Base-by-base conservation (phyloP, 2,888 invertebrate genomes). In the Acanthosepion esculentum region DNA sequence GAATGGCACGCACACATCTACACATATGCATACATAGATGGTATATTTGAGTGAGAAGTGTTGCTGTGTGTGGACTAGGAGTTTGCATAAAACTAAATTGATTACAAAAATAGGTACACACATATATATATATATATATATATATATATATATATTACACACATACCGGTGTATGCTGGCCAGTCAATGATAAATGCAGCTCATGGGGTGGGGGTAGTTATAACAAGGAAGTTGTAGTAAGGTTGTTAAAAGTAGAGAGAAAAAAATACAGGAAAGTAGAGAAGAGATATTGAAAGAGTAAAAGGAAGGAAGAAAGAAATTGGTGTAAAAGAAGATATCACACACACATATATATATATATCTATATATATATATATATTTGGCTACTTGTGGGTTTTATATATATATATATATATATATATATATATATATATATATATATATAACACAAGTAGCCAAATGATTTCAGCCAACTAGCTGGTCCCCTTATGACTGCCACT, bases 401-500 rank as follows among this genome's bases (percentile, higher is more conserved):
- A 64, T 26, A 64, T 64, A 26, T 64, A 29, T 64, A 29, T 33
- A 78, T 15, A 78, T 18, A 78, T 5, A 78, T 18, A 78, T 18
- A 33, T 18, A 33, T 15, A 33, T 2, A 33, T 4, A 0, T 33
- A 10, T 0, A 8, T 12, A 8, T 12, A n/a, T 33, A n/a, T 10
- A 29, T n/a, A 8, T 10, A 10, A 78, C 78, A 78, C n/a, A 78
- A 78, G 33, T 78, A 78, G 78, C 78, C 78, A n/a, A 78, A 78
- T 18, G n/a, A 78, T 78, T 78, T 18, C n/a, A 78, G n/a, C 33
- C 78, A 78, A 12, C 78, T 15, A 78, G 78, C 78, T 78, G n/a
- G 78, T 33, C 78, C 78, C 78, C n/a, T 78, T n/a, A n/a, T n/a
- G 78, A 78, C 33, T 78, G n/a, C 78, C 78, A 78, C 78, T 78